phyloP scores from a whole-genome alignment of 2,888 invertebrate genomes.

The Acleris holmiana region DNA sequence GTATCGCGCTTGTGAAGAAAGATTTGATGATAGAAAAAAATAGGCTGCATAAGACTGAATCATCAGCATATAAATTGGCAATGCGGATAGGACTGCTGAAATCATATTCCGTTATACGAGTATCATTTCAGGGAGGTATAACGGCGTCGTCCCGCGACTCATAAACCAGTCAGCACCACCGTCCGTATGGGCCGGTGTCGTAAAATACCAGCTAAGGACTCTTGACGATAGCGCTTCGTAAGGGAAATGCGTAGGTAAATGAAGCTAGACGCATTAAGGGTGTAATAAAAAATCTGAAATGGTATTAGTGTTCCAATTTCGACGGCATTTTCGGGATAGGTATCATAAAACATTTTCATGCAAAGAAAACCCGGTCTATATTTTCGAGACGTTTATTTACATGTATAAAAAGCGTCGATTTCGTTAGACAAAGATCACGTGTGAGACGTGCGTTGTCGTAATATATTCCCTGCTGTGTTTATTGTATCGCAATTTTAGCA shows the following conservation, averaged over 20 bases:
- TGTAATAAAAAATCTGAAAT: conserved; percentile 41
- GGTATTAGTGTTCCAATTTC: conserved; percentile 4
- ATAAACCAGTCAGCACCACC: conserved; percentile 71
- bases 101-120: too few species aligned
- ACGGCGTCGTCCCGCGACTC: conserved; percentile 53
- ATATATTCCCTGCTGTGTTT: conserved; percentile 28
- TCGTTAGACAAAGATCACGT: conserved; percentile 16
- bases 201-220: conserved; percentile 67
- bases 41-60: conserved; percentile 50
- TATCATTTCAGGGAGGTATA: conserved; percentile 63
- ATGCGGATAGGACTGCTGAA: conserved; percentile 54
- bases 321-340: neutral
- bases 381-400: conserved; percentile 17
- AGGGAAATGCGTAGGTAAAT: conserved; percentile 50
- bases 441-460: conserved; percentile 20
- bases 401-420: conserved; percentile 13
- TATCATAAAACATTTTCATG: neutral
- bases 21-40: conserved; percentile 62
- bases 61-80: conserved; percentile 41
- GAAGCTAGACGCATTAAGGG: conserved; percentile 32
- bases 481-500: conserved; percentile 32
- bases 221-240: conserved; percentile 51
- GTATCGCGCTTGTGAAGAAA: conserved; percentile 57
- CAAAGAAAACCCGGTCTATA: neutral
- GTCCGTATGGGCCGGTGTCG: conserved; percentile 47